Evolutionary conservation across 2,797 vertebrate species (phyloP), one percentile per base, ranked within the genome.

Genomic region (Eidolon dupreanum): DNA sequence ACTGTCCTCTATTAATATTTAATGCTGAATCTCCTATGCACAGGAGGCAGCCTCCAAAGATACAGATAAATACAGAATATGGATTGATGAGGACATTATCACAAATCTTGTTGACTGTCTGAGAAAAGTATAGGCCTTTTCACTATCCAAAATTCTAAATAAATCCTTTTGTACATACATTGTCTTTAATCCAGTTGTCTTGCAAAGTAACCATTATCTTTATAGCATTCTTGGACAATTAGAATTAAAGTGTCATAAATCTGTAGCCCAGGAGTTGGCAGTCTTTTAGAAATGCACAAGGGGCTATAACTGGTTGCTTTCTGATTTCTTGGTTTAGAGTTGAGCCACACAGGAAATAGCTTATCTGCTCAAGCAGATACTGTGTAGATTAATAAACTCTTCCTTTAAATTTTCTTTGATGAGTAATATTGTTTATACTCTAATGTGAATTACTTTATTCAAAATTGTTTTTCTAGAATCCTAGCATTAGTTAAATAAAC

Each of bases 271-370:
- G 28, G 38, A 95, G 28, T 81, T 88, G 6, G 5, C 8, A 85
- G 1, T 81, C 49, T 83, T 94, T 75, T 89, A 68, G 51, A 92
- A 83, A 59, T 59, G 2, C 8, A 17, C 31, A 10, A 6, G 5
- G 16, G 1, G 16, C 33, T 26, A 65, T 94, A 74, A 41, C 55
- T 65, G 55, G 24, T 92, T 46, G 28, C 2, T 81, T 93, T 73
- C 79, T 87, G 61, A 83, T 89, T 89, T 96, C 74, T 96, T 94
- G 41, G 13, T 83, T 63, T 91, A 93, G 20, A 93, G 13, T 71
- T 94, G 63, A 88, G 38, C 38, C 17, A 81, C 16, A 71, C 24
- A 59, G 26, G 19, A 81, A 94, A 49, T 92, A 88, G 28, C 33
- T 24, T 87, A 0, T 63, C 26, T 93, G 43, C 22, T 95, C 8